Percentiles rank a stretch among this genome's conserved stretches.
phyloP scores from a whole-genome alignment of 1,140 invertebrate genomes.

The Agrilus planipennis region DNA sequence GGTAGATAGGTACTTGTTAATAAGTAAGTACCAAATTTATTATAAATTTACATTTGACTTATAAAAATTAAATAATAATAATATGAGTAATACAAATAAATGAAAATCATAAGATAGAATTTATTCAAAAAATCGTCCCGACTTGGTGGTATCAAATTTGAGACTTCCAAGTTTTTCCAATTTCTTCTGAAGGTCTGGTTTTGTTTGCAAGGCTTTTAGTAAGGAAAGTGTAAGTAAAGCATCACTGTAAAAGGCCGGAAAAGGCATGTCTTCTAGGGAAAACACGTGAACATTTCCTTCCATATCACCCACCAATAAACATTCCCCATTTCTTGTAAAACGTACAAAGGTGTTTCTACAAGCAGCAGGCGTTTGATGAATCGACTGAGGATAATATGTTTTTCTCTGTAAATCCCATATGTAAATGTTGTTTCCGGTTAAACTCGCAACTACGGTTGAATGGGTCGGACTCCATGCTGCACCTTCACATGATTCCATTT shows the following conservation, averaged over 20 bases:
- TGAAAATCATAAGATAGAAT: too few species aligned
- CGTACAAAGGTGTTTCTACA: slow-evolving; percentile 37
- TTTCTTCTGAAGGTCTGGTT: slow-evolving; percentile 44
- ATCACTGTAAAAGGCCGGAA: slow-evolving; percentile 50
- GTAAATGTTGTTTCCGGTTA: slow-evolving; percentile 54
- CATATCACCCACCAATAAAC: slow-evolving; percentile 50
- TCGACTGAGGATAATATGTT: slow-evolving; percentile 47
- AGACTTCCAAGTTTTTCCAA: slow-evolving; percentile 41
- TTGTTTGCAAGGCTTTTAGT: slow-evolving; percentile 45
- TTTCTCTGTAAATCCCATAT: slow-evolving; percentile 63
- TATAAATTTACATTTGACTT: too few species aligned
- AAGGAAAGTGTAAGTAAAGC: slow-evolving; percentile 45
- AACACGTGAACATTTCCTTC: slow-evolving; percentile 50
- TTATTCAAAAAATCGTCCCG: background rate
- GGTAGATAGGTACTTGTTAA: too few species aligned
- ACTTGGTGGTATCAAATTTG: background rate
- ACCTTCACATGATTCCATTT: slow-evolving; percentile 46
- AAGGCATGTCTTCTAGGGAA: slow-evolving; percentile 53
- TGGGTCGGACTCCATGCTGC: slow-evolving; percentile 70
- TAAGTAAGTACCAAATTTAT: too few species aligned
- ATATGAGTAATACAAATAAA: too few species aligned
- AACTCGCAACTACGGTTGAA: slow-evolving; percentile 67
- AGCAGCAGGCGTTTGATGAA: slow-evolving; percentile 37
- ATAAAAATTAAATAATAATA: too few species aligned
- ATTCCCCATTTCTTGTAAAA: slow-evolving; percentile 51